These are phyloP conservation scores for Brachirus orientalis DNA, from an alignment of 2,113 vertebrate species.

Conservation along the genomic window DNA sequence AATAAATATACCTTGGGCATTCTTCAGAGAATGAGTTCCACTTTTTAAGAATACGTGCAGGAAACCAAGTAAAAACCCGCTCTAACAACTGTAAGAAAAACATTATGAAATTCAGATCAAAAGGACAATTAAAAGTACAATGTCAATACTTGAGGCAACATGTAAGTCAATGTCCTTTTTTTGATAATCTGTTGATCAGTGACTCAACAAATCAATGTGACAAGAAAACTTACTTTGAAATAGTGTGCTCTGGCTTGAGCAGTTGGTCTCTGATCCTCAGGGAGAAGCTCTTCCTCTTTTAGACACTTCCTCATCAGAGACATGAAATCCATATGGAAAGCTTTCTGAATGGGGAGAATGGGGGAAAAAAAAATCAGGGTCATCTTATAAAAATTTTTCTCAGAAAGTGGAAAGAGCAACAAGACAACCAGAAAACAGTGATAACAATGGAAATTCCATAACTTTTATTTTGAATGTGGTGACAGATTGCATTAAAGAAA, in stretches of 20 bases:
- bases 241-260: conserved; percentile 71
- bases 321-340: conserved; percentile 77
- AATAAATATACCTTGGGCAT: conserved; percentile 80
- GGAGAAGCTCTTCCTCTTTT: conserved; percentile 69
- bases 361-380: not conserved
- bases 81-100: conserved; percentile 82
- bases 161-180: too few species aligned
- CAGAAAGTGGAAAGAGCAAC: not conserved
- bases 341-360: conserved; percentile 66
- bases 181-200: not conserved
- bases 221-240: conserved; percentile 66
- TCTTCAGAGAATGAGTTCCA: conserved; percentile 80
- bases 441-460: too few species aligned
- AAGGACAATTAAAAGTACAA: not conserved
- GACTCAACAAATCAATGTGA: not conserved
- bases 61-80: conserved; percentile 87
- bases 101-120: not conserved
- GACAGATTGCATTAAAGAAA: not conserved
- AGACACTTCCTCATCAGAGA: conserved; percentile 70
- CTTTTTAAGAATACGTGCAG: conserved; percentile 81
- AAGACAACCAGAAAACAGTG: not conserved
- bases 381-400: not conserved
- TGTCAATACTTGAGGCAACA: too few species aligned
- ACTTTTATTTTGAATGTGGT: too few species aligned
- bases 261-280: conserved; percentile 61